phyloP scores from a whole-genome alignment of 2,113 vertebrate genomes.

The Tretioscincus oriximinensis region DNA sequence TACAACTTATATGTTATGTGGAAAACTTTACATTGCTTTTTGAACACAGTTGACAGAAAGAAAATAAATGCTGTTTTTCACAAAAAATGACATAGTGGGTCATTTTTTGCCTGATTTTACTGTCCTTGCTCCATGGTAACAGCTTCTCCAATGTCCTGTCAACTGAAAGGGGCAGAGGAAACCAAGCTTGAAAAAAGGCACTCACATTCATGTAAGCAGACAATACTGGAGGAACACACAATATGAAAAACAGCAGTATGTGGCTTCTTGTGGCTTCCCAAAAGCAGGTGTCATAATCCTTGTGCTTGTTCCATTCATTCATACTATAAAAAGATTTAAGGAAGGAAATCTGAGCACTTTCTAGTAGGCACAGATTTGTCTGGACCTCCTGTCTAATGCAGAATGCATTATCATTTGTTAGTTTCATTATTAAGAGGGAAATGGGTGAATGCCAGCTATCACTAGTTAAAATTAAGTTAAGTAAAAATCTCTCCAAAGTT shows the following conservation, averaged over 20 bases:
- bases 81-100: neutral
- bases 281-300: too few species aligned
- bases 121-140: slow-evolving; percentile 3
- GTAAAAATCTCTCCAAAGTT: too few species aligned
- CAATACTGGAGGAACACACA: too few species aligned
- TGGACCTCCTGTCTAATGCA: neutral
- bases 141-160: neutral
- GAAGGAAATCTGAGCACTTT: neutral
- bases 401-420: too few species aligned
- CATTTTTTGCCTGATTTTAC: neutral
- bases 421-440: too few species aligned
- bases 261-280: too few species aligned
- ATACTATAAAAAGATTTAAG: neutral
- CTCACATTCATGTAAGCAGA: too few species aligned
- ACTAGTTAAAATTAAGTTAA: too few species aligned
- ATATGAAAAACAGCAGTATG: too few species aligned
- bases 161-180: neutral
- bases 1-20: too few species aligned
- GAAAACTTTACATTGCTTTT: too few species aligned
- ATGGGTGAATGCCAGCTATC: neutral
- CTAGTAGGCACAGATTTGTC: neutral
- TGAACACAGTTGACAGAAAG: neutral
- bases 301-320: neutral
- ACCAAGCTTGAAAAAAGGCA: neutral
- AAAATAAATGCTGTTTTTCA: neutral